Base-by-base conservation (phyloP, 2,797 vertebrate genomes). In the Hippocampus kuda region DNA sequence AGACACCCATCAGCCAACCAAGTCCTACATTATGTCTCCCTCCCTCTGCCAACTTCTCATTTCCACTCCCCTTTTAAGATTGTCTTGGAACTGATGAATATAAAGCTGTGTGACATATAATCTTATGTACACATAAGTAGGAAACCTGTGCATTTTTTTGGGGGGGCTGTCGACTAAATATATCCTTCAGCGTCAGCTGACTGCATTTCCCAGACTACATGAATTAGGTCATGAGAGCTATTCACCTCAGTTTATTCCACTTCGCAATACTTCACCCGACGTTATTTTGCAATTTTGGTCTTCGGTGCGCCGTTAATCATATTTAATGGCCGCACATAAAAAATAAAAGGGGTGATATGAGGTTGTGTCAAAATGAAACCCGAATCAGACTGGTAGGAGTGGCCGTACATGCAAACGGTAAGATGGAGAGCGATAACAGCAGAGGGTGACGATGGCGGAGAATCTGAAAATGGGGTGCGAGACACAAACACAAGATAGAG, bases 401-500 rank as follows among this genome's bases (percentile, higher is more conserved):
- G 76, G 64, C 44, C 70, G 72, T 53, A 75, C 64, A 78, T 41
- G n/a, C 70, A 5, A 22, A 79, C 68, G 75, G 66, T 75, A 70
- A 73, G 79, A 86, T 68, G 76, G 77, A 80, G 73, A 68, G 76
- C 72, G 73, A 61, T 12, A 81, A 79, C 81, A 79, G 72, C 72
- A 73, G 72, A 85, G 83, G 80, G 81, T 82, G 86, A 83, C 68
- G 73, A 84, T 83, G 77, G 82, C 84, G 75, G 75, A 81, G 77
- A 81, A 73, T 81, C 72, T 80, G 80, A 88, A 88, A 85, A 87
- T 79, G 81, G 88, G 87, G 86, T 89, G 90, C 70, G 86, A 91
- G 88, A 92, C 88, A 88, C 86, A 88, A 90, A 90, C 89, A 90
- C 89, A 86, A 85, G 90, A 91, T 89, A 91, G 86, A 82, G 74